Evolutionary conservation across 2,113 vertebrate species (phyloP).

Genomic region (Climacteris rufus): DNA sequence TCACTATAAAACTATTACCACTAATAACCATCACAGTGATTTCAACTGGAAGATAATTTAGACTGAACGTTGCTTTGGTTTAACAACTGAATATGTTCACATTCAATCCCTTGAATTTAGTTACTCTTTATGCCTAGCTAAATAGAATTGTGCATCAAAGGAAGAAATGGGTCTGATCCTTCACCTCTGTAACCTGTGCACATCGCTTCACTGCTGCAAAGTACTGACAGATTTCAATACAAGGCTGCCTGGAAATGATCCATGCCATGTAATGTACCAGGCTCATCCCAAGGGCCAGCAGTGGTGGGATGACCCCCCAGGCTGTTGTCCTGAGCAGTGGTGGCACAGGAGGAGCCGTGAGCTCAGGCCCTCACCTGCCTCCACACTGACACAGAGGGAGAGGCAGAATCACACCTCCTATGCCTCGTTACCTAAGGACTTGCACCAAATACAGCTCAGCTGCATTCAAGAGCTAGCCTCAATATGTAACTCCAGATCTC

Average conservation of each 20-base stretch:
- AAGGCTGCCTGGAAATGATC: not conserved
- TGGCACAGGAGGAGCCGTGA: rapidly evolving
- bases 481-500: not conserved
- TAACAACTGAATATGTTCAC: not conserved
- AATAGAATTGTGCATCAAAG: not conserved
- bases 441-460: not conserved
- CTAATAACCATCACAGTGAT: not conserved
- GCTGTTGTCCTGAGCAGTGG: not conserved
- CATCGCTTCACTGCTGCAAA: not conserved
- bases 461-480: not conserved
- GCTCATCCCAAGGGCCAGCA: not conserved
- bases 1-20: not conserved
- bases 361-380: rapidly evolving
- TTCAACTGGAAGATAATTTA: not conserved
- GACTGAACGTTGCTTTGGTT: not conserved
- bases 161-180: not conserved
- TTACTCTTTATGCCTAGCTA: not conserved
- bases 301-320: rapidly evolving
- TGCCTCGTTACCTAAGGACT: not conserved
- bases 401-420: not conserved
- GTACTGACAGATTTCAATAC: not conserved
- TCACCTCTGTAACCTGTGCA: not conserved
- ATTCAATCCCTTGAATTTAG: not conserved
- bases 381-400: not conserved
- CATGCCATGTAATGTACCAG: rapidly evolving